Conservation (phyloP, 2,113 vertebrate species). For the Hemiprocne comata region DNA sequence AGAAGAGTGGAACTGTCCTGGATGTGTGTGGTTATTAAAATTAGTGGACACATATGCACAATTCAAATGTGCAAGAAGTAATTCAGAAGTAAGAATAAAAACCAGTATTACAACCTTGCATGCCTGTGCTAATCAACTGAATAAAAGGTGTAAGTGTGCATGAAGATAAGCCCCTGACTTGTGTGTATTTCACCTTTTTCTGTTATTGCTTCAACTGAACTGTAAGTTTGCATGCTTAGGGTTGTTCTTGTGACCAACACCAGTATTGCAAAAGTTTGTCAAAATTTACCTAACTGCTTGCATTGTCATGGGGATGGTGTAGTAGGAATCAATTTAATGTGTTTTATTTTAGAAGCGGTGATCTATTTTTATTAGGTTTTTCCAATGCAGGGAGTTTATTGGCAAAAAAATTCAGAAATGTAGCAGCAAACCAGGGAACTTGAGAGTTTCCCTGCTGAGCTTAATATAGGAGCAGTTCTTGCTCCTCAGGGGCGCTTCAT, state of each 20-base stretch:
- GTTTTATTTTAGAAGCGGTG: neutral
- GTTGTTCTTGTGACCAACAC: neutral
- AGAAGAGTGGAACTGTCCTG: neutral
- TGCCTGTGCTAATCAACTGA: neutral
- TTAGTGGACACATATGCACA: neutral
- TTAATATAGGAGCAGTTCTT: slow-evolving; percentile 47
- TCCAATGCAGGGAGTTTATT: slow-evolving; percentile 5
- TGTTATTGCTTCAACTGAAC: neutral
- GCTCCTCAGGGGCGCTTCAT: neutral
- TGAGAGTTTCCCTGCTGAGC: slow-evolving; percentile 42
- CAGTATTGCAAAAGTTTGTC: neutral
- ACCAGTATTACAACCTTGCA: neutral
- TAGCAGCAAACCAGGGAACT: neutral
- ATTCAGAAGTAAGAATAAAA: neutral
- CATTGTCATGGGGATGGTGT: neutral
- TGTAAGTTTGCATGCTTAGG: neutral
- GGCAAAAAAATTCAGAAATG: slow-evolving; percentile 15
- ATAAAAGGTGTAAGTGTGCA: neutral
- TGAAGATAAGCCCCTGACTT: neutral
- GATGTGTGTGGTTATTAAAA: neutral
- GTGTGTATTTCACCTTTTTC: neutral
- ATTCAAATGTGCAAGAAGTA: neutral
- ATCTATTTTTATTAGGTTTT: neutral
- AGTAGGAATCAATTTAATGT: neutral
- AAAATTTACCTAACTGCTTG: neutral